Conservation (phyloP, 2,797 vertebrate genomes). For the Falco columbarius region DNA sequence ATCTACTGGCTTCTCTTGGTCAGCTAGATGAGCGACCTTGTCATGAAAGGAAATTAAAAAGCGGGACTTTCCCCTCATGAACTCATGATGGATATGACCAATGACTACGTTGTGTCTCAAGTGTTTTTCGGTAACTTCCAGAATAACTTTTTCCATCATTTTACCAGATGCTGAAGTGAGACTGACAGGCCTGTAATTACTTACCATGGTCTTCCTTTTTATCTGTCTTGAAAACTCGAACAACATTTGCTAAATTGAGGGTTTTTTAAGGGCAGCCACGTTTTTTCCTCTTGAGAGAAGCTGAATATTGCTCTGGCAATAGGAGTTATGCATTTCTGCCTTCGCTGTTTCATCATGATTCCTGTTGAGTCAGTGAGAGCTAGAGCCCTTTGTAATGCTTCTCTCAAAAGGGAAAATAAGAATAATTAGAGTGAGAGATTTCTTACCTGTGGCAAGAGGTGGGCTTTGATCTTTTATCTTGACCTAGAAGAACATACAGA, state of each 20-base stretch:
- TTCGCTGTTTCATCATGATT: neutral
- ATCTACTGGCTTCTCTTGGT: neutral
- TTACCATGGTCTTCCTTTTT: neutral
- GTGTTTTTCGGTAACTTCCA: neutral
- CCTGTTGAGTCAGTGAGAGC: neutral
- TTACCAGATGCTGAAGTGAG: neutral
- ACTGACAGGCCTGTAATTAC: neutral
- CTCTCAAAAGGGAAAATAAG: neutral
- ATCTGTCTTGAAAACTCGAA: neutral
- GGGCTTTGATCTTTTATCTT: conserved; percentile 1
- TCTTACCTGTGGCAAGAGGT: neutral
- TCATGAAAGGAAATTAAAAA: neutral
- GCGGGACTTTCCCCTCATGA: neutral
- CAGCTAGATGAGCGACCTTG: neutral
- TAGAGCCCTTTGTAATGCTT: neutral
- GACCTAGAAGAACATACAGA: neutral
- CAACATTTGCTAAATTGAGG: neutral
- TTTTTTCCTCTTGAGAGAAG: neutral
- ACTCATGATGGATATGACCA: neutral
- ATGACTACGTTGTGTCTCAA: neutral
- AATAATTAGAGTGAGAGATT: neutral
- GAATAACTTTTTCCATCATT: neutral
- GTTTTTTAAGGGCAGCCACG: neutral
- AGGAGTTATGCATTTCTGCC: neutral
- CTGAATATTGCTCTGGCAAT: neutral